Conservation (phyloP, 2,888 invertebrate species). For the Morpho helenor region DNA sequence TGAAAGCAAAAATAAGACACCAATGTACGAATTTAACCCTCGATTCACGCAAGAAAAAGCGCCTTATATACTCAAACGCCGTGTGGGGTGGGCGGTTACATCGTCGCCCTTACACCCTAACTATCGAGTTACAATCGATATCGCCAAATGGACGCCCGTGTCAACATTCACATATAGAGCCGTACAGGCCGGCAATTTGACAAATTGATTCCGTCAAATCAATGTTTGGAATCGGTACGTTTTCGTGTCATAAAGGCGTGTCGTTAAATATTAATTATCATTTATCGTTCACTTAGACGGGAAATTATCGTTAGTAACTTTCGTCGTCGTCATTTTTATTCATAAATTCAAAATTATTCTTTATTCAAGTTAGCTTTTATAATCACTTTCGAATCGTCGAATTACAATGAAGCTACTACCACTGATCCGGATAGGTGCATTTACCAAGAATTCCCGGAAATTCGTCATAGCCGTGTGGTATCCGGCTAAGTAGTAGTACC, state of each 20-base stretch:
- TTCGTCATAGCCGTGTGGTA: too few relatives aligned
- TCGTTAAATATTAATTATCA: neutral
- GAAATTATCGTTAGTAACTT: too few relatives aligned
- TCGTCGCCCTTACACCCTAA: constrained; percentile 33
- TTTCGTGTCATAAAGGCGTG: neutral
- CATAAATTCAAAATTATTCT: too few relatives aligned
- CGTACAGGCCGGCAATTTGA: constrained; percentile 9
- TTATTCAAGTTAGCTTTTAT: too few relatives aligned
- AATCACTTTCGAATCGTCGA: too few relatives aligned
- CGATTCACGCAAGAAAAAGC: constrained; percentile 4
- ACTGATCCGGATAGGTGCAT: too few relatives aligned
- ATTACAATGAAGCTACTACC: too few relatives aligned
- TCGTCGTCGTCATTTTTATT: too few relatives aligned
- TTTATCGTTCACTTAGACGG: too few relatives aligned
- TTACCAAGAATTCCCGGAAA: too few relatives aligned
- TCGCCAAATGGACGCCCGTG: constrained; percentile 24
- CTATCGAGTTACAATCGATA: constrained; percentile 33
- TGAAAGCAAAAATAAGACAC: neutral
- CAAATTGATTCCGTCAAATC: constrained; percentile 12
- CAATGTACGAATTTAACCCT: constrained; percentile 1
- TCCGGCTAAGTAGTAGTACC: too few relatives aligned
- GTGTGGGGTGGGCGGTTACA: constrained; percentile 3
- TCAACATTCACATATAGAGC: constrained; percentile 15
- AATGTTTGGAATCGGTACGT: constrained; percentile 6
- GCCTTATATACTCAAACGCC: constrained; percentile 15